Base-by-base conservation (phyloP, 2,888 invertebrate species). In the Andrena hattorfiana region DNA sequence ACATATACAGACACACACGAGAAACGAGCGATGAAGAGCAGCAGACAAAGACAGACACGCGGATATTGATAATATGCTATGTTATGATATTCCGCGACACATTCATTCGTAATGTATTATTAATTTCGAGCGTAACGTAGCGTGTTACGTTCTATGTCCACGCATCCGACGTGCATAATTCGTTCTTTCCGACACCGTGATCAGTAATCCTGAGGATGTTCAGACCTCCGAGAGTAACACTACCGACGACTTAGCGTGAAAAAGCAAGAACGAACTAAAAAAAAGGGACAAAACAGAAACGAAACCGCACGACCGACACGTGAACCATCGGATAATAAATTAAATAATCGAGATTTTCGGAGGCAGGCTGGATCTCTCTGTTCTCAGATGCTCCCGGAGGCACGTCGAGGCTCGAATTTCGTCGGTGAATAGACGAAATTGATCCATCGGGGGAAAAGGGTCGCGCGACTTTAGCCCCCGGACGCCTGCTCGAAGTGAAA, bases 151-250 rank as follows among this genome's bases (percentile, higher is more conserved):
- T 64, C 56, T 13, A 56, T 56, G 60, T 23, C 51, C 51, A 28
- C 56, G 75, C 26, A 30, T 51, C 35, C 42, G 26, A 54, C 35
- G 74, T 35, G 56, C 60, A 63, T 35, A 54, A 63, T 81, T 67
- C 73, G 79, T 87, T 87, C 81, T 84, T 77, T 87, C 67, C 72
- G 28, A 74, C 56, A 56, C 23, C 56, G 72, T 71, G 77, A 74
- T 81, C 77, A 68, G 56, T 23, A 26, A 84, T 73, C 84, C 81
- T 49, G 86, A 87, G 75, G 77, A 85, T 85, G 85, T 87, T 87
- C 85, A 79, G 68, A 74, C 70, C 69, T 68, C 70, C 62, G 49
- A 59, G 62, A 35, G 32, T 35, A 67, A 73, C 60, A 26, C 69
- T 28, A 70, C 62, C 64, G 59, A 64, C 74, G 49, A 77, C 67